Conservation (phyloP, 2,113 vertebrate species). For the Sporophila hypoxantha region DNA sequence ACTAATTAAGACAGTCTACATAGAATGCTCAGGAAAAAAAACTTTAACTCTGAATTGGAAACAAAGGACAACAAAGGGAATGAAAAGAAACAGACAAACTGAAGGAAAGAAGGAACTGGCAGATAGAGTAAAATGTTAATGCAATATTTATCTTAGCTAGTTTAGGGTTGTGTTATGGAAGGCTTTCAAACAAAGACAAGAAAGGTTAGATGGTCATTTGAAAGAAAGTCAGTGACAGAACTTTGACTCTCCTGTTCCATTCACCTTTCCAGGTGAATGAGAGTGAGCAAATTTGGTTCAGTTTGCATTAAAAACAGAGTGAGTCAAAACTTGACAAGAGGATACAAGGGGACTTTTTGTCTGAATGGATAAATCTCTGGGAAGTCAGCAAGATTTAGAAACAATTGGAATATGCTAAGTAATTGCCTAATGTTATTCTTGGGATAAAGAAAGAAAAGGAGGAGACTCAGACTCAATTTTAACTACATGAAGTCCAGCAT, state of each 20-base stretch:
- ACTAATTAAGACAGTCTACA: not conserved
- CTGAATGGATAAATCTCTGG: not conserved
- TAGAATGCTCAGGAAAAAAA: not conserved
- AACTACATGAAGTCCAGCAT: accelerated
- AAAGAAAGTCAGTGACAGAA: not conserved
- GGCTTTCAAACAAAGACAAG: not conserved
- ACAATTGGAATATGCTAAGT: not conserved
- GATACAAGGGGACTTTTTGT: not conserved
- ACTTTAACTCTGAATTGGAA: not conserved
- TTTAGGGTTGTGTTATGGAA: not conserved
- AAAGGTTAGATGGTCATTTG: not conserved
- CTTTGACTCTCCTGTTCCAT: not conserved
- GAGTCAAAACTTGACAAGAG: not conserved
- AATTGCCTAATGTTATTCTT: not conserved
- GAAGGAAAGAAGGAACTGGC: not conserved
- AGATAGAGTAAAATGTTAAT: not conserved
- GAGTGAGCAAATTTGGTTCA: not conserved
- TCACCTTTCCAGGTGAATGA: not conserved
- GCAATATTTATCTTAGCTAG: not conserved
- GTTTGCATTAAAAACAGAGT: not conserved
- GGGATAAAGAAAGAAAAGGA: not conserved
- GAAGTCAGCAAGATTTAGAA: not conserved
- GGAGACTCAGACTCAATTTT: not conserved
- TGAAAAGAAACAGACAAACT: not conserved
- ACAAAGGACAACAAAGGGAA: not conserved